Evolutionary conservation across 2,113 vertebrate species (phyloP).

Genomic region (Nothocercus nigrocapillus): DNA sequence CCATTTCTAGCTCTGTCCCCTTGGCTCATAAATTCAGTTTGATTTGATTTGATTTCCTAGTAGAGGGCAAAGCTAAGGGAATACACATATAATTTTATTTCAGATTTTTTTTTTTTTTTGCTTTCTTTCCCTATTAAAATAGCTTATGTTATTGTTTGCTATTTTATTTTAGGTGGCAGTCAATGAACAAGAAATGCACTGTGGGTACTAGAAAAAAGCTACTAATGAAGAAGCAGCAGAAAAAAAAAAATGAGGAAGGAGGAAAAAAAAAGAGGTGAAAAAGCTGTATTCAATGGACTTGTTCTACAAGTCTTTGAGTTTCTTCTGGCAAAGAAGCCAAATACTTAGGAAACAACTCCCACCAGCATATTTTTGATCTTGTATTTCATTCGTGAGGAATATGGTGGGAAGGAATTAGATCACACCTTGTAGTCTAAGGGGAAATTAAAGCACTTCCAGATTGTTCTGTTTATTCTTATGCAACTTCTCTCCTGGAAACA

Average conservation of each 20-base stretch:
- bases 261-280: not conserved
- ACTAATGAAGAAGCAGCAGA: not conserved
- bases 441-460: constrained; percentile 34
- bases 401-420: constrained; percentile 19
- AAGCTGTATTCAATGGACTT: not conserved
- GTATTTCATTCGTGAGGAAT: constrained; percentile 1
- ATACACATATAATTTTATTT: not conserved
- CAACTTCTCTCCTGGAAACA: not conserved
- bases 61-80: not conserved
- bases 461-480: constrained; percentile 45
- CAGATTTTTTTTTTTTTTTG: not conserved
- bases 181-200: not conserved
- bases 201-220: not conserved
- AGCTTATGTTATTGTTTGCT: not conserved
- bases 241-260: not conserved
- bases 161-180: not conserved
- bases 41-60: constrained; percentile 1
- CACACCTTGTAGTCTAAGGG: constrained; percentile 18
- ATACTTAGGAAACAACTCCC: not conserved
- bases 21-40: not conserved
- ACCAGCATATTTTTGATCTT: not conserved
- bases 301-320: not conserved
- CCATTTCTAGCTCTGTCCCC: not conserved
- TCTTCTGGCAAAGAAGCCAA: not conserved
- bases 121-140: constrained; percentile 17